Evolutionary conservation across 1,140 invertebrate genomes (phyloP).

Genomic region (Neodiprion fabricii): DNA sequence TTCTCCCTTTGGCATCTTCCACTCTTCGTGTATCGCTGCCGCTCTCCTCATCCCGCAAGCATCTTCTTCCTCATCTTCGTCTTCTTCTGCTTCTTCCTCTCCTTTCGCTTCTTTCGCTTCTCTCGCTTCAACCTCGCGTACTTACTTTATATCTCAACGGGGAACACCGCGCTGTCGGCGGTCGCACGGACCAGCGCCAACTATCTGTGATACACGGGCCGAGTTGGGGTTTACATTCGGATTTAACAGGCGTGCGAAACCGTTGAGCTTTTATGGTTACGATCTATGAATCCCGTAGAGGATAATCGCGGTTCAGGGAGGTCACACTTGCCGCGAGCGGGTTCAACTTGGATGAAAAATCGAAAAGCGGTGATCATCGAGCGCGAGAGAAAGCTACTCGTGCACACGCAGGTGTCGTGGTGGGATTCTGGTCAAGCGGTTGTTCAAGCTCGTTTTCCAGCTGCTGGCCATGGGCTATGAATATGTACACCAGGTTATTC

Average conservation of each 20-base stretch:
- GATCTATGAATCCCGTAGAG: background rate
- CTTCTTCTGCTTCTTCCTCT: slow-evolving; percentile 22
- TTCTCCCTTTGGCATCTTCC: background rate
- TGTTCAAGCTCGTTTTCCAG: slow-evolving; percentile 3
- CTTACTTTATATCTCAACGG: background rate
- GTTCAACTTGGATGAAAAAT: background rate
- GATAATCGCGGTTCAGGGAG: background rate
- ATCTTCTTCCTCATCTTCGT: slow-evolving; percentile 12
- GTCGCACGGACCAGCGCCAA: background rate
- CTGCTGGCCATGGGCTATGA: background rate
- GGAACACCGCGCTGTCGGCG: slow-evolving; percentile 8
- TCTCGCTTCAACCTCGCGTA: too few species aligned
- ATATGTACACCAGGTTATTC: background rate
- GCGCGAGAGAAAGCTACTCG: background rate
- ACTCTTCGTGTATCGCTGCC: slow-evolving; percentile 16
- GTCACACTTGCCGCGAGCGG: background rate
- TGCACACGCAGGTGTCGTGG: background rate
- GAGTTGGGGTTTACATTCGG: background rate
- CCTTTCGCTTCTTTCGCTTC: slow-evolving; percentile 18
- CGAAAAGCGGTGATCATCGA: background rate
- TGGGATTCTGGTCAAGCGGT: slow-evolving; percentile 2
- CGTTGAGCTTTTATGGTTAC: slow-evolving; percentile 19
- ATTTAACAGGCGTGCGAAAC: slow-evolving; percentile 7
- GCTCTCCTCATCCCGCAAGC: slow-evolving; percentile 1
- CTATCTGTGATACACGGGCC: slow-evolving; percentile 21